phyloP scores from a whole-genome alignment of 2,797 vertebrate genomes.

The Molossus alvarezi region DNA sequence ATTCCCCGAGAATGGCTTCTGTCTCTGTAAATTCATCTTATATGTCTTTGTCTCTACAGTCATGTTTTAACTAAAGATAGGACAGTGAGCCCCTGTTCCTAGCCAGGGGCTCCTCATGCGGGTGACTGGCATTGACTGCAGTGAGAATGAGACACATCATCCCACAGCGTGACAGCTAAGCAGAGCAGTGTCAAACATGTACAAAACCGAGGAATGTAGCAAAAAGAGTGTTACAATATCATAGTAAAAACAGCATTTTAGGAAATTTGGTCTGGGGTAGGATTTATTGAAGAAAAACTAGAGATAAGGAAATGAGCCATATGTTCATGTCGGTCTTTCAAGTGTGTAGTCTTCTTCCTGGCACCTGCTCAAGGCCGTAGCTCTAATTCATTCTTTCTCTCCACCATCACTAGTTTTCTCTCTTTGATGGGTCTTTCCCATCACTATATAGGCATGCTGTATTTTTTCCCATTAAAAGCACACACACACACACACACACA shows the following conservation, averaged over 20 bases:
- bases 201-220: background rate
- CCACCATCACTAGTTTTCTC: background rate
- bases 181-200: background rate
- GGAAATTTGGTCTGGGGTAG: background rate
- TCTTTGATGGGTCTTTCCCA: background rate
- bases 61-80: background rate
- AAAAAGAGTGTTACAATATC: background rate
- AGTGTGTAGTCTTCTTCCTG: background rate
- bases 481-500: too few species aligned
- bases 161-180: background rate
- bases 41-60: background rate
- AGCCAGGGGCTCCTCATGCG: background rate
- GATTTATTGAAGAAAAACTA: constrained; percentile 18
- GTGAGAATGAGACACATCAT: background rate
- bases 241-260: background rate
- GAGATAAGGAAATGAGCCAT: background rate
- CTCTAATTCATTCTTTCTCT: background rate
- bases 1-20: background rate
- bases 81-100: background rate
- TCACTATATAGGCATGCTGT: background rate
- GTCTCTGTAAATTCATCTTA: background rate
- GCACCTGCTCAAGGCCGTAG: background rate
- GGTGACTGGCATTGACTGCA: background rate
- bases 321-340: background rate
- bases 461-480: background rate